Percentiles rank a stretch among this genome's conserved stretches.
phyloP scores from a whole-genome alignment of 2,888 invertebrate species.

The Heliconius aoede region DNA sequence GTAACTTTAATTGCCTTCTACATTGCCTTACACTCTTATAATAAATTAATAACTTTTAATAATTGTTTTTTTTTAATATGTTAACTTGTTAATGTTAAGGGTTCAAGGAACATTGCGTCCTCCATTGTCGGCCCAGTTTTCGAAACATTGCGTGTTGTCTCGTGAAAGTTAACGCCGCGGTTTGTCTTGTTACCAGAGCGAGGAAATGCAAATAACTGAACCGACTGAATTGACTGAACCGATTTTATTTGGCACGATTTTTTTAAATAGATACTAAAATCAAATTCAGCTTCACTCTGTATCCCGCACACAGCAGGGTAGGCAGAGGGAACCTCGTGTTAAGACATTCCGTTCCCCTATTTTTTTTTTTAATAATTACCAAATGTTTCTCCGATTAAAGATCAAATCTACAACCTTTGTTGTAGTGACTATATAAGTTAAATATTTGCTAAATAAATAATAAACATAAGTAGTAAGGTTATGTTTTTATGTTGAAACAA shows the following conservation, averaged over 20 bases:
- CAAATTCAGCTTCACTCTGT: no score
- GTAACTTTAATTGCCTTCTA: slow-evolving; percentile 38
- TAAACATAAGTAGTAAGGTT: neutral
- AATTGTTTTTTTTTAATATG: neutral
- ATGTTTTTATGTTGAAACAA: slow-evolving; percentile 31
- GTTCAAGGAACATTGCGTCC: neutral
- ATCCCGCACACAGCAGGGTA: no score
- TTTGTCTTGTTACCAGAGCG: neutral
- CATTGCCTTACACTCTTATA: slow-evolving; percentile 28
- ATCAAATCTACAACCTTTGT: no score
- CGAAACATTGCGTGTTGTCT: neutral
- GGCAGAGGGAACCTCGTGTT: no score
- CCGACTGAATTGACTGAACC: no score
- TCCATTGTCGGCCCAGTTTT: neutral
- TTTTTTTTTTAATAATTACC: no score
- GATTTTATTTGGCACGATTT: no score
- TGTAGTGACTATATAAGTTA: no score
- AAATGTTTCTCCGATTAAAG: no score
- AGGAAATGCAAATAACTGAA: no score
- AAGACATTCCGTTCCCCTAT: no score
- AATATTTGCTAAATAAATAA: neutral
- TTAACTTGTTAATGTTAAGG: neutral
- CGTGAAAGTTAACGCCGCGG: neutral
- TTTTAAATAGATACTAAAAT: no score
- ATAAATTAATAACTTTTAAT: neutral